Evolutionary conservation across 2,888 invertebrate species (phyloP).

Genomic region (Andrena flavipes): DNA sequence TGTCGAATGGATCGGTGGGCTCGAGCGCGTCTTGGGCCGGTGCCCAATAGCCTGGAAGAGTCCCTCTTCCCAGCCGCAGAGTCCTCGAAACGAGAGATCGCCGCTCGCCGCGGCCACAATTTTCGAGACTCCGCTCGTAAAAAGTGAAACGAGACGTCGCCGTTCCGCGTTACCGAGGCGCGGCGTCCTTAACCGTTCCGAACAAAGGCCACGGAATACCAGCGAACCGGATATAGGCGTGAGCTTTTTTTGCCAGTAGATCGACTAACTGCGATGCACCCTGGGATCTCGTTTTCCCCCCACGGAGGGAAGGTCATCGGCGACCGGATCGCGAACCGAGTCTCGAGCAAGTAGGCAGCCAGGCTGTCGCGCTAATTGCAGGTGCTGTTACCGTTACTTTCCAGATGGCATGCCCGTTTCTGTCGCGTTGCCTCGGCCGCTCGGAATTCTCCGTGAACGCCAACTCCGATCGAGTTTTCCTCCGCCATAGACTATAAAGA

Average conservation of each 20-base stretch:
- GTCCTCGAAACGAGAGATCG: too few relatives aligned
- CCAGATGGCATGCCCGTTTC: conserved; percentile 79
- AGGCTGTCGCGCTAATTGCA: conserved; percentile 77
- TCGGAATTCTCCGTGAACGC: conserved; percentile 52
- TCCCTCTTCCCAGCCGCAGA: too few relatives aligned
- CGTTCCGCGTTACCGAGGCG: neutral
- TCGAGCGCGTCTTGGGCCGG: neutral
- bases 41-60: neutral
- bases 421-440: conserved; percentile 69
- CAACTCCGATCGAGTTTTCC: conserved; percentile 42
- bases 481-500: neutral
- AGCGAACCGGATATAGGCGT: conserved; percentile 46
- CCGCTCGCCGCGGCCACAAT: neutral
- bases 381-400: conserved; percentile 79
- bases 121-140: neutral
- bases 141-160: conserved; percentile 13
- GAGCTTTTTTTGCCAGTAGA: conserved; percentile 47
- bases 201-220: conserved; percentile 43
- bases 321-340: conserved; percentile 66
- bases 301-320: conserved; percentile 74
- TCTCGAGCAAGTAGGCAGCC: conserved; percentile 58
- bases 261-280: conserved; percentile 47
- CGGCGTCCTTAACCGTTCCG: conserved; percentile 31
- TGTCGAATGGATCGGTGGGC: neutral
- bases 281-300: conserved; percentile 72